Base-by-base conservation (phyloP, 2,888 invertebrate species). In the Leptopilina myrica region DNA sequence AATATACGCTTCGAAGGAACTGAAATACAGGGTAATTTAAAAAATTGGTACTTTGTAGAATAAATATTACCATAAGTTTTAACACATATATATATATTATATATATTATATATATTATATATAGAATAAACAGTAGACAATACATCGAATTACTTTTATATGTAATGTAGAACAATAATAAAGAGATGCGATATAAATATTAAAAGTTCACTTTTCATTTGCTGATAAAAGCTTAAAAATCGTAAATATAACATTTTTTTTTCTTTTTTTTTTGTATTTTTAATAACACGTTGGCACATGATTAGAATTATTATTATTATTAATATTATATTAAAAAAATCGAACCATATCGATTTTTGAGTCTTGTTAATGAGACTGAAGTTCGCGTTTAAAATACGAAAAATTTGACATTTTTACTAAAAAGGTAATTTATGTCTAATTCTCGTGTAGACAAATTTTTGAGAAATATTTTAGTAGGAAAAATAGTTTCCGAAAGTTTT, bases 221-320 rank as follows among this genome's bases (percentile, higher is more conserved):
- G 14, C 20, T 3, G n/a, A 73, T 33, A 73, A 73, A 20, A 53
- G 73, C n/a, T n/a, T 73, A 33, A 81, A 62, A 75, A 62, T 79
- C 76, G 65, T 81, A 67, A 65, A 82, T 62, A 79, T 77, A 80
- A 78, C 78, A 75, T 78, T 62, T 43, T 62, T 33, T 33, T 2
- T 33, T 20, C 1, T 20, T 20, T 20, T 20, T 20, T 20, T 20
- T 20, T 33, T 33, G 33, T 33, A 33, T 64, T 15, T 62, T 76
- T 77, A 79, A 64, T 7, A 69, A 65, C 20, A 78, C 67, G 79
- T 85, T 86, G 86, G 84, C 86, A 86, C 86, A 77, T 78, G 79
- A 84, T 86, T 85, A 81, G 81, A 85, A 84, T 49, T 86, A 81
- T 33, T 33, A 33, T 33, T 43, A 20, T 20, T 86, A 81, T 33